These are phyloP conservation scores for Latrodectus elegans DNA, from an alignment of 2,888 invertebrate genomes.

Conservation along the genomic window DNA sequence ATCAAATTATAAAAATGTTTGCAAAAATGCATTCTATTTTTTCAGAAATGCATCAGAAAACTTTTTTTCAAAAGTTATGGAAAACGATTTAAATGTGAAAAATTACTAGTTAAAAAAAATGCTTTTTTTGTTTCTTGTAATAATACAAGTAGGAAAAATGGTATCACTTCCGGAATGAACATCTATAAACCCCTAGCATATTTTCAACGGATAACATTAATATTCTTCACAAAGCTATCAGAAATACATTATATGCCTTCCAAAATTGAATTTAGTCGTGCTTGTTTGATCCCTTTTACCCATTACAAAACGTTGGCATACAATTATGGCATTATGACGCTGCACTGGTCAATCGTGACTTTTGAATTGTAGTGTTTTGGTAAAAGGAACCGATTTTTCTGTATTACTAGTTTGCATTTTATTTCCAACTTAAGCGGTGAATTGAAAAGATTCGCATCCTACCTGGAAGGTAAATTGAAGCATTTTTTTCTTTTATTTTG, in stretches of 20 bases:
- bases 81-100: too few species aligned
- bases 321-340: conserved; percentile 34
- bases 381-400: not conserved
- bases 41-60: too few species aligned
- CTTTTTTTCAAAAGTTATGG: too few species aligned
- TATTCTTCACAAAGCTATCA: conserved; percentile 26
- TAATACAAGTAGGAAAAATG: not conserved
- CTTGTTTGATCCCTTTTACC: not conserved
- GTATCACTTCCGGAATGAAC: too few species aligned
- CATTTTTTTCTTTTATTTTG: not conserved
- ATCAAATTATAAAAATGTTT: too few species aligned
- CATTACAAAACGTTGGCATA: conserved; percentile 12
- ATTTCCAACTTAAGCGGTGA: not conserved
- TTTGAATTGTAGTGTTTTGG: conserved; percentile 6
- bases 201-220: not conserved
- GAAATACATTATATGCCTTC: conserved; percentile 46
- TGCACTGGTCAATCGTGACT: conserved; percentile 37
- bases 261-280: conserved; percentile 40
- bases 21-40: too few species aligned
- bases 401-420: not conserved
- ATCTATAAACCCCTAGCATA: not conserved
- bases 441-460: not conserved
- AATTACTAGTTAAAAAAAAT: too few species aligned
- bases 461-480: too few species aligned
- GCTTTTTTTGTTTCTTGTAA: not conserved